Evolutionary conservation across 1,140 invertebrate species (phyloP).

Genomic region (Arion vulgaris): DNA sequence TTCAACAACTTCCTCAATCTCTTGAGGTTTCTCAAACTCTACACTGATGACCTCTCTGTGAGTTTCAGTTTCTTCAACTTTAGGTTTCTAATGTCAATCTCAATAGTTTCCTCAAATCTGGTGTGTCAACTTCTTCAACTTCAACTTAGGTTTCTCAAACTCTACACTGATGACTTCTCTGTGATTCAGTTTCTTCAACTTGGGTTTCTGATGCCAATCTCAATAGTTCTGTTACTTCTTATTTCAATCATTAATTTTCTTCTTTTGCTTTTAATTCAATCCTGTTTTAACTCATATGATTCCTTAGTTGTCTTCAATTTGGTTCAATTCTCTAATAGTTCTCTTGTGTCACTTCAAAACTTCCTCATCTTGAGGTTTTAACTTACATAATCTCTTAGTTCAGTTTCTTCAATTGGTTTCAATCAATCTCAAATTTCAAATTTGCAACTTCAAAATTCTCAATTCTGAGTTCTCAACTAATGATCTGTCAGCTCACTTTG

Average conservation of each 20-base stretch:
- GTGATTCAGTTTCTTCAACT: slow-evolving; percentile 26
- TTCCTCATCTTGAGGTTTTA: no score
- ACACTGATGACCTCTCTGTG: slow-evolving; percentile 25
- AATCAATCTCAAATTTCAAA: neutral
- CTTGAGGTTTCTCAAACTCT: slow-evolving; percentile 35
- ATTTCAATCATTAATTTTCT: neutral
- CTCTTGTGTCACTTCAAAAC: no score
- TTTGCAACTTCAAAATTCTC: slow-evolving; percentile 18
- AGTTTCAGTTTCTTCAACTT: slow-evolving; percentile 38
- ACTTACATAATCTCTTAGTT: slow-evolving; percentile 35
- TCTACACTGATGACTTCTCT: slow-evolving; percentile 22
- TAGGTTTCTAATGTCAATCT: slow-evolving; percentile 34
- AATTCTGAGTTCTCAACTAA: slow-evolving; percentile 38
- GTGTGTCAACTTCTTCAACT: slow-evolving; percentile 32
- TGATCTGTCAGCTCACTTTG: slow-evolving; percentile 23
- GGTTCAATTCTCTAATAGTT: slow-evolving; percentile 2
- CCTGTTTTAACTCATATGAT: slow-evolving; percentile 29
- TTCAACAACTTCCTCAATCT: slow-evolving; percentile 26
- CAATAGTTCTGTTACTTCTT: slow-evolving; percentile 37
- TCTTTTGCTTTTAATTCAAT: neutral
- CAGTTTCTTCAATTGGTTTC: slow-evolving; percentile 37
- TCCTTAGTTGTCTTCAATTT: neutral
- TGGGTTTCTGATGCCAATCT: slow-evolving; percentile 33
- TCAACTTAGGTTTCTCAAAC: slow-evolving; percentile 34
- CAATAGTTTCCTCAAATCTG: slow-evolving; percentile 36